Evolutionary conservation across 2,113 vertebrate species (phyloP).

Genomic region (Embiotoca jacksoni): DNA sequence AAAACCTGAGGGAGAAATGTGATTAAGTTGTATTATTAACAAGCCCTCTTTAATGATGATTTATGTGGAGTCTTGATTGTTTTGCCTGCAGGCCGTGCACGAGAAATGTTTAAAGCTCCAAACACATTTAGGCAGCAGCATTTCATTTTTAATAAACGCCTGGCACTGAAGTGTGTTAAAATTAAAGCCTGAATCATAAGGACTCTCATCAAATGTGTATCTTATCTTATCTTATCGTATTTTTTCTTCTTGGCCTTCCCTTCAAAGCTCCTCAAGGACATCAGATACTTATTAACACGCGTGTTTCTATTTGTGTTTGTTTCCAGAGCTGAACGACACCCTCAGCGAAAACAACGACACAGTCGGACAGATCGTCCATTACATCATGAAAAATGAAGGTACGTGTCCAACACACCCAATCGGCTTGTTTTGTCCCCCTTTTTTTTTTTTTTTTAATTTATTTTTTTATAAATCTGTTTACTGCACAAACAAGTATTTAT

Average conservation of each 20-base stretch:
- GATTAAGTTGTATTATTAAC: background rate
- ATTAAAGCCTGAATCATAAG: background rate
- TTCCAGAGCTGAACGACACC: conserved; percentile 91
- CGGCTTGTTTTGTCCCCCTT: too few relatives aligned
- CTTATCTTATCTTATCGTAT: too few relatives aligned
- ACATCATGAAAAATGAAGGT: conserved; percentile 99
- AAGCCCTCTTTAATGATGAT: background rate
- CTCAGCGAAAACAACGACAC: conserved; percentile 92
- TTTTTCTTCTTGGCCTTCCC: too few relatives aligned
- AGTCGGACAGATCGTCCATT: conserved; percentile 93
- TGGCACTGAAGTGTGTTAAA: background rate
- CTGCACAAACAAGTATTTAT: too few relatives aligned
- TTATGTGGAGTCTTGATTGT: background rate
- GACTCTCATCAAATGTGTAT: too few relatives aligned
- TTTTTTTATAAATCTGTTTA: too few relatives aligned
- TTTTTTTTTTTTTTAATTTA: too few relatives aligned
- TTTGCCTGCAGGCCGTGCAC: too few relatives aligned
- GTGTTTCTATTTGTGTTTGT: conserved; percentile 63
- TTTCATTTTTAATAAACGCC: too few relatives aligned
- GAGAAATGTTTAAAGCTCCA: background rate
- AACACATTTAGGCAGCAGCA: background rate
- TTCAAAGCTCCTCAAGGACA: too few relatives aligned
- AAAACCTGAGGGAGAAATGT: background rate
- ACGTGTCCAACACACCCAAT: conserved; percentile 30
- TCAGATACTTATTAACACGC: background rate